A percentile compares a stretch with the other conserved stretches of the same genome.
Conservation (phyloP, 2,113 vertebrate genomes). For the Cyanoderma ruficeps region DNA sequence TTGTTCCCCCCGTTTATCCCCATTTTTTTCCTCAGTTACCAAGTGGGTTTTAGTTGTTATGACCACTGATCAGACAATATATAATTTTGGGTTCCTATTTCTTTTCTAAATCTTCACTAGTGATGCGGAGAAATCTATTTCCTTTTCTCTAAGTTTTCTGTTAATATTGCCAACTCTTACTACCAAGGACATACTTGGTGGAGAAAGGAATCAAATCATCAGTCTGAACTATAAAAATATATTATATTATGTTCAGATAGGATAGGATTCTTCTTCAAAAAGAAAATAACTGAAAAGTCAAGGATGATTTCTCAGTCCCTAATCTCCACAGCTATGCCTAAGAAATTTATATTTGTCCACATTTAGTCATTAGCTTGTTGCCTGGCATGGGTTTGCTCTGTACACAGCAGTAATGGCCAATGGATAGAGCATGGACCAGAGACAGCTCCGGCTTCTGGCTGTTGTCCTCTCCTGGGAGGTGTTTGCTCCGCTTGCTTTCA, state of each 20-base stretch:
- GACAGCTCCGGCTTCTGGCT: not conserved
- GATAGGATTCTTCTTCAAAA: not conserved
- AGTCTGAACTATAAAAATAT: not conserved
- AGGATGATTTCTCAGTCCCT: not conserved
- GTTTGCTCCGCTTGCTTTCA: not conserved
- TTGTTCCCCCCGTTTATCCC: rapidly evolving
- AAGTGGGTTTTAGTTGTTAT: not conserved
- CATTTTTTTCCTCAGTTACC: not conserved
- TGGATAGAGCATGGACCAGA: not conserved
- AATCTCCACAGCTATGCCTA: not conserved
- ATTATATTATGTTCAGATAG: not conserved
- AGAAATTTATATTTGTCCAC: not conserved
- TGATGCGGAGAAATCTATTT: not conserved
- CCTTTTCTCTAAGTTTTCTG: not conserved
- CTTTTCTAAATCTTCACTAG: not conserved
- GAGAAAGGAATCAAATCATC: not conserved
- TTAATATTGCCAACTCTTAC: not conserved
- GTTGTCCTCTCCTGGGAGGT: rapidly evolving
- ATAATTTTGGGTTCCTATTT: not conserved
- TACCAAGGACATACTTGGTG: not conserved
- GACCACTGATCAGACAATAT: not conserved
- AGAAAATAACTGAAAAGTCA: not conserved
- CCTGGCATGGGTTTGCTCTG: not conserved
- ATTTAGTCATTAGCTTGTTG: not conserved
- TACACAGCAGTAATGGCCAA: not conserved